A percentile compares a stretch with the other conserved stretches of the same genome.
phyloP scores from a whole-genome alignment of 2,797 vertebrate genomes.

The Hydrocynus forskahlii region DNA sequence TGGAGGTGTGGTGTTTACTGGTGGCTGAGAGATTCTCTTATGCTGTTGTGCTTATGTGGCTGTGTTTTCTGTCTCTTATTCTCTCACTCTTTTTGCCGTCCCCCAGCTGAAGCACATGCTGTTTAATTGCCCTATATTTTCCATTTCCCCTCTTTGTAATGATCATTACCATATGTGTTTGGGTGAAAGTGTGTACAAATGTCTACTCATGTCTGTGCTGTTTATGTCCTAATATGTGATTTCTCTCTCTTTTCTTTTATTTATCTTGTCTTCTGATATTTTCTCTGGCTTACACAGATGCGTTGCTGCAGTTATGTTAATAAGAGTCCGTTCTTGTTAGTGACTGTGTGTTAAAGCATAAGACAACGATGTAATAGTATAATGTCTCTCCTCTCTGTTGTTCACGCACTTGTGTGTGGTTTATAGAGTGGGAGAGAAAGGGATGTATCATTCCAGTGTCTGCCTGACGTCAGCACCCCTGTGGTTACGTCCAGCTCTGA shows the following conservation, averaged over 20 bases:
- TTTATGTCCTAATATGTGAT: neutral
- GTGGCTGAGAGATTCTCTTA: neutral
- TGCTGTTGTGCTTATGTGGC: neutral
- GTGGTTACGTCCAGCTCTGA: slow-evolving; percentile 34
- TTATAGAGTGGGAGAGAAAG: neutral
- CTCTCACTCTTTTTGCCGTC: neutral
- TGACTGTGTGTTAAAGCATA: neutral
- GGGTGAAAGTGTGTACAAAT: slow-evolving; percentile 29
- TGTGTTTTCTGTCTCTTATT: slow-evolving; percentile 34
- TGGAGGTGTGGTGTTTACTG: neutral
- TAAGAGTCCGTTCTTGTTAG: slow-evolving; percentile 2
- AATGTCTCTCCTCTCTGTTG: neutral
- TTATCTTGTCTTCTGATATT: too few species aligned
- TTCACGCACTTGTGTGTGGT: neutral
- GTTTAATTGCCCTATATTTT: slow-evolving; percentile 29
- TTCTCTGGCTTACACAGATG: neutral
- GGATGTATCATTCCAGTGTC: neutral
- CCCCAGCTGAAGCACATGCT: slow-evolving; percentile 28
- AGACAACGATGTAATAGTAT: neutral
- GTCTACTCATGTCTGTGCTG: neutral
- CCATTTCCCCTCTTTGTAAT: neutral
- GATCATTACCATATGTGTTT: slow-evolving; percentile 45
- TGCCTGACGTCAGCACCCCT: slow-evolving; percentile 45
- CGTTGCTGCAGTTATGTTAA: neutral
- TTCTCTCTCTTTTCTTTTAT: neutral